phyloP scores from a whole-genome alignment of 2,888 invertebrate genomes.

The Kryphioiulus occultus region DNA sequence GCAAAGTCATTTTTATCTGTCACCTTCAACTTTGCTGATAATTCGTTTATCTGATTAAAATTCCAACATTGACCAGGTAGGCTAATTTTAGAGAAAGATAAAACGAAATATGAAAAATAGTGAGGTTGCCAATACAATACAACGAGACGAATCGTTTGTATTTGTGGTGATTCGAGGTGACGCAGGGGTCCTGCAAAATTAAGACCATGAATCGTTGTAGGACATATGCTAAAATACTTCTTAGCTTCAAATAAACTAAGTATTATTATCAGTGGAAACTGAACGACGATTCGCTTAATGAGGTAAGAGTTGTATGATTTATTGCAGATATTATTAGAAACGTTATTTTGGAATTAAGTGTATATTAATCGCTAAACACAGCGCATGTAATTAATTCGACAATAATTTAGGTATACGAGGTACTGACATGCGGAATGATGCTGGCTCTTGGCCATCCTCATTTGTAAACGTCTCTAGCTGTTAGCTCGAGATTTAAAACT shows the following conservation, averaged over 20 bases:
- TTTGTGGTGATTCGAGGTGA: too few species aligned
- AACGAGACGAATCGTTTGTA: too few species aligned
- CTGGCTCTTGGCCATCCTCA: neutral
- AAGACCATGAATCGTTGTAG: too few species aligned
- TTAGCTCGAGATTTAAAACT: neutral
- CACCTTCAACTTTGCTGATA: neutral
- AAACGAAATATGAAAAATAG: neutral
- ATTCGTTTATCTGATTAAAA: neutral
- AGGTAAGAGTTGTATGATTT: neutral
- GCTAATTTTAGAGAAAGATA: slow-evolving; percentile 7
- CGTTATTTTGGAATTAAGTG: neutral
- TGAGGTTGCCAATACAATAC: too few species aligned
- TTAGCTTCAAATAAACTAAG: too few species aligned
- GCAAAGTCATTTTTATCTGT: neutral
- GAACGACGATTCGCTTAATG: neutral
- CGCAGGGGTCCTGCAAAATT: too few species aligned
- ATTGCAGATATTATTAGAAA: neutral
- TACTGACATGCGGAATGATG: neutral
- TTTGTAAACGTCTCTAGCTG: neutral
- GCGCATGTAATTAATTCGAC: too few species aligned
- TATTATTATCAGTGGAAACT: neutral
- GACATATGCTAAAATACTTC: too few species aligned
- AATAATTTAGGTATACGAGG: neutral
- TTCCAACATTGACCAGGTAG: neutral
- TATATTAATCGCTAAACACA: neutral